Conservation (phyloP, 2,888 invertebrate genomes). For the Cantharis flavilabris region DNA sequence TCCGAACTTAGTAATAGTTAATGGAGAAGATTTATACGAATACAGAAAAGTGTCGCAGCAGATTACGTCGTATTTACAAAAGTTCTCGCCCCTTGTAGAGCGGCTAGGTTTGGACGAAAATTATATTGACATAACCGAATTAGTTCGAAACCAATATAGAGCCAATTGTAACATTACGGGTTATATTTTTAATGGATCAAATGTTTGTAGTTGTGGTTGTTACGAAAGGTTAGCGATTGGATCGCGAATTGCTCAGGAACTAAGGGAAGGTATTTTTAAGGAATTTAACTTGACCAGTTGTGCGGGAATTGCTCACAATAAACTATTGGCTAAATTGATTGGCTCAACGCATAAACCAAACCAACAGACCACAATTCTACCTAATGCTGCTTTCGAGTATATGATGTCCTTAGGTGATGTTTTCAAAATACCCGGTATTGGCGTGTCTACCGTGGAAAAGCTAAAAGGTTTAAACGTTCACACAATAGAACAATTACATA, state of each 20-base stretch:
- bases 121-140: conserved; percentile 76
- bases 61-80: conserved; percentile 72
- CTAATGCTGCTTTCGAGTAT: conserved; percentile 68
- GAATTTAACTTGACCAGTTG: conserved; percentile 78
- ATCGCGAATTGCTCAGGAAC: conserved; percentile 75
- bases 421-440: conserved; percentile 75
- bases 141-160: conserved; percentile 61
- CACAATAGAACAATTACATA: conserved; percentile 70
- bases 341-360: conserved; percentile 78
- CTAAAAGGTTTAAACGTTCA: conserved; percentile 68
- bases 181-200: conserved; percentile 62
- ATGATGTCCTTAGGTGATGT: conserved; percentile 68
- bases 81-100: conserved; percentile 76
- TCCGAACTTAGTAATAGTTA: conserved; percentile 74
- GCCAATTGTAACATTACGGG: conserved; percentile 59
- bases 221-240: conserved; percentile 70
- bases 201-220: conserved; percentile 76
- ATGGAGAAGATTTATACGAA: conserved; percentile 81
- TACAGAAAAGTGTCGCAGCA: conserved; percentile 80
- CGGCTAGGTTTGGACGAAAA: conserved; percentile 86
- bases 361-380: conserved; percentile 79
- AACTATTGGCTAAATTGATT: conserved; percentile 79
- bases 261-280: conserved; percentile 69
- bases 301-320: conserved; percentile 84
- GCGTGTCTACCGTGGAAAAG: conserved; percentile 69